phyloP scores from a whole-genome alignment of 2,113 vertebrate genomes.

The Ammodytes marinus region DNA sequence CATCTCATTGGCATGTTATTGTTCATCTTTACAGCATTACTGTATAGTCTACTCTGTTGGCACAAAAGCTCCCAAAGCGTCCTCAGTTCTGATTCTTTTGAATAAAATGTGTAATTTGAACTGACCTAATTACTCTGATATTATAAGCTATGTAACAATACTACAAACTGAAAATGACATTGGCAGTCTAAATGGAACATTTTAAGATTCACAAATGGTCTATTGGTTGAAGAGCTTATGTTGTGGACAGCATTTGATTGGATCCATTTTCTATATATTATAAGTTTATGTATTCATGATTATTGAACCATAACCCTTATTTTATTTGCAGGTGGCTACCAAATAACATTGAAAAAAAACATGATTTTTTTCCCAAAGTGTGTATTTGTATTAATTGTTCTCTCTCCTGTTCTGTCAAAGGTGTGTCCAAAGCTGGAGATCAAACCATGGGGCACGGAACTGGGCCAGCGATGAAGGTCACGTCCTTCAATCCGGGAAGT shows the following conservation, averaged over 20 bases:
- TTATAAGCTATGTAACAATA: not conserved
- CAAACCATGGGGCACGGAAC: conserved; percentile 68
- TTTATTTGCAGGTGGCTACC: not conserved
- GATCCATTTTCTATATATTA: not conserved
- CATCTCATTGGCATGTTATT: conserved; percentile 31
- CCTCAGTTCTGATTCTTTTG: not conserved
- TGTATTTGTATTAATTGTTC: conserved; percentile 34
- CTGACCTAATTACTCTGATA: not conserved
- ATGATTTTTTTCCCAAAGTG: not conserved
- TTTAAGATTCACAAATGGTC: not conserved
- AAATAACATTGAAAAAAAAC: not conserved
- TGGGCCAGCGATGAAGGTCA: conserved; percentile 63
- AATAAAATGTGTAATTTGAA: conserved; percentile 1
- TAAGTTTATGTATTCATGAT: not conserved
- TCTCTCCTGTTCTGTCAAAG: conserved; percentile 50
- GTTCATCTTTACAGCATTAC: not conserved
- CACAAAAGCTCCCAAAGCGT: not conserved
- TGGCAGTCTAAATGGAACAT: not conserved
- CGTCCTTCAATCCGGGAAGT: conserved; percentile 76
- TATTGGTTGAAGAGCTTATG: not conserved
- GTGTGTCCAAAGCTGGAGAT: conserved; percentile 22
- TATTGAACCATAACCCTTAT: not conserved
- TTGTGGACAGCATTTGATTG: not conserved
- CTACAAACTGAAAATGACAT: not conserved
- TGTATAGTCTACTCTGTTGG: not conserved